Conservation (phyloP, 2,888 invertebrate genomes). For the Mimachlamys varia region DNA sequence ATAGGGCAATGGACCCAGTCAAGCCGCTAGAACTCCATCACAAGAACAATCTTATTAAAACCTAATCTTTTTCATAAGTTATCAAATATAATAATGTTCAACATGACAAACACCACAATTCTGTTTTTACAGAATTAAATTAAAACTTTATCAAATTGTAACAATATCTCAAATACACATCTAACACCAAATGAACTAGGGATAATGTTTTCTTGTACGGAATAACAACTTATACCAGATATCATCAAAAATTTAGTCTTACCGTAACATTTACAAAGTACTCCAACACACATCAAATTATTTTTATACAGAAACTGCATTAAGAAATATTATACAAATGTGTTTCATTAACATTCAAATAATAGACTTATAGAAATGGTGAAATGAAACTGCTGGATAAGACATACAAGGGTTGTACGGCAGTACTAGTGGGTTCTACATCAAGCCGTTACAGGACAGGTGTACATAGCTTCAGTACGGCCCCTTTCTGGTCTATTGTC, state of each 20-base stretch:
- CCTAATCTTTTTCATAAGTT: slow-evolving; percentile 5
- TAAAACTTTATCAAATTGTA: background rate
- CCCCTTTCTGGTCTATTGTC: too few species aligned
- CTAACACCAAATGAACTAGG: background rate
- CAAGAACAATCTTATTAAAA: background rate
- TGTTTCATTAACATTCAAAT: too few species aligned
- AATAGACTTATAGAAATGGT: too few species aligned
- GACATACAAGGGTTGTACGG: too few species aligned
- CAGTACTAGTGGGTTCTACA: too few species aligned
- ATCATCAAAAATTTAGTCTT: background rate
- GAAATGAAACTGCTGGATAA: too few species aligned
- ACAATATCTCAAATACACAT: background rate
- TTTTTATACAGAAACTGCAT: background rate
- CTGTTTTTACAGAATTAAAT: background rate
- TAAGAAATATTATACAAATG: background rate
- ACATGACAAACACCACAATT: background rate
- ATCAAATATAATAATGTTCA: slow-evolving; percentile 1
- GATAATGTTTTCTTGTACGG: background rate
- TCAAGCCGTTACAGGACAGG: too few species aligned
- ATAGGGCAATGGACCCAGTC: background rate
- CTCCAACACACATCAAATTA: background rate
- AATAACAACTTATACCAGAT: background rate
- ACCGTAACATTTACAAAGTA: background rate
- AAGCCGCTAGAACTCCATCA: background rate
- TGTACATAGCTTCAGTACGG: too few species aligned